Evolutionary conservation across 2,888 invertebrate species (phyloP), one percentile per base, ranked within the genome.

Genomic region (Drosophila dives): DNA sequence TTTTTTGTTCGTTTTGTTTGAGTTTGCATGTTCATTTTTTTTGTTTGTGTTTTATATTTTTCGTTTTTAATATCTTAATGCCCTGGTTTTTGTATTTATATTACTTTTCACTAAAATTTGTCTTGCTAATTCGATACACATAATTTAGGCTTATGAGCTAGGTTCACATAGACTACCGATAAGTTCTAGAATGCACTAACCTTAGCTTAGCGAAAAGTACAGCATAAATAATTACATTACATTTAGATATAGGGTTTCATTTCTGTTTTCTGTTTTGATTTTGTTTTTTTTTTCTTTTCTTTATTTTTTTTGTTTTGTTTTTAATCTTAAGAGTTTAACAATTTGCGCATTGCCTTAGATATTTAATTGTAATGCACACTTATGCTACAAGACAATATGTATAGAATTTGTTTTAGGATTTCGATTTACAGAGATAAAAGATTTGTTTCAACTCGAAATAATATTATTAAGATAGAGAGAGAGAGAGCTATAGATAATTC

Each of bases 171-270:
- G 71, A 80, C 88, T 86, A 86, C 77, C 78, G 88, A 87, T 86
- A 87, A 66, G 72, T 89, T 85, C 86, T 85, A 82, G 91, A 92
- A 91, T 92, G 92, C 92, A 92, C 92, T 92, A 92, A 92, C 92
- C 92, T 92, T 92, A 92, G 86, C 91, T 90, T 89, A 87, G 84
- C 79, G 71, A 82, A 82, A 81, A 81, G 77, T 83, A 86, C 83
- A 89, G 80, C 86, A 90, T 90, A 88, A 90, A 83, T 81, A 84
- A 83, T 81, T 88, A 90, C 87, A 83, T 82, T 82, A 84, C 71
- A 72, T 83, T 81, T 83, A 81, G 42, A 51, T 72, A 56, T 72
- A 56, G 40, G 34, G 51, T 59, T 64, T 49, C 11, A 50, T 38
- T 42, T 49, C 23, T n/a, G 40, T 40, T 11, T n/a, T 40, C 38